Base-by-base conservation (phyloP, 2,113 vertebrate species). In the Taxidea taxus region DNA sequence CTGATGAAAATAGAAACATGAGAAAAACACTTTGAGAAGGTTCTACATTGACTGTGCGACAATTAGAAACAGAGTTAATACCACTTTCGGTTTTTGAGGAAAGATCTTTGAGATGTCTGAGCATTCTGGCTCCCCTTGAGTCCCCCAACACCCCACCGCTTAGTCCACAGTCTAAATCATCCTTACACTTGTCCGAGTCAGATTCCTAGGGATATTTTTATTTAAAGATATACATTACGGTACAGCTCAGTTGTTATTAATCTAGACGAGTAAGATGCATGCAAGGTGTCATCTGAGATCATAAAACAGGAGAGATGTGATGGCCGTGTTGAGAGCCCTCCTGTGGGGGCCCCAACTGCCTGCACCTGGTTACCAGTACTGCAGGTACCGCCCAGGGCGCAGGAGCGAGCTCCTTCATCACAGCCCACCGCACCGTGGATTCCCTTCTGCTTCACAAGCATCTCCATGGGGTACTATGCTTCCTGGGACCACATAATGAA, bases 91-190 rank as follows among this genome's bases (percentile, higher is more conserved):
- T 60, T 54, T 78, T 82, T 51, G 25, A 44, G 49, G 64, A 80
- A 72, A 62, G 23, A 42, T 4, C 20, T 56, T 72, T 34, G 56
- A 60, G 37, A 68, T 6, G 27, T 66, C 29, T 68, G 13, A 37
- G 15, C 21, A 72, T 23, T 34, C 13, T 1, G 0, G 8, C 5
- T 12, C 4, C 20, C 27, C 0, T 13, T 6, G 15, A 6, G 20
- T 4, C 3, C 12, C 20, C 37, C 11, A 49, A 6, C 1, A 49
- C 4, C 8, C 23, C 12, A 15, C 9, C 23, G 18, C 70, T 56
- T 2, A 31, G 47, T 16, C 31, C 0, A 11, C 11, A 47, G 3
- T 34, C 25, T 66, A 34, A 60, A 31, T 20, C 11, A 34, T 7
- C 34, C 29, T 8, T 34, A 2, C 4, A 39, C 12, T 72, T 29